A percentile compares a stretch with the other conserved stretches of the same genome.
These are phyloP conservation scores for Conus canariensis DNA, from an alignment of 2,888 invertebrate species.

Conservation along the genomic window DNA sequence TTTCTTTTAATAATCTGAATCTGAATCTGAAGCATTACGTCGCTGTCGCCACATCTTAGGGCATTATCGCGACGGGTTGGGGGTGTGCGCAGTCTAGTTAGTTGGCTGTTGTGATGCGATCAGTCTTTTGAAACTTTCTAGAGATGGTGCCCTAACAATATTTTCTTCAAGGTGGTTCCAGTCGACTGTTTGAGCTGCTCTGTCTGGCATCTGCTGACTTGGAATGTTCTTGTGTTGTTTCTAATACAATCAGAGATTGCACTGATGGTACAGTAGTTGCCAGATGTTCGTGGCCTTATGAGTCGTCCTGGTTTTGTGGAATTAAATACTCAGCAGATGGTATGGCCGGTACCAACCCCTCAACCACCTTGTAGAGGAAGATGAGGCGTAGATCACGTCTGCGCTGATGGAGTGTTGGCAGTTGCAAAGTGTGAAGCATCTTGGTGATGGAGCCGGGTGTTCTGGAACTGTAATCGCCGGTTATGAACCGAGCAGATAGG, in stretches of 20 bases:
- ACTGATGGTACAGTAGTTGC: not conserved
- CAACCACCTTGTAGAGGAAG: no score
- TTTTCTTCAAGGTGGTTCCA: not conserved
- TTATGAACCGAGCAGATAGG: no score
- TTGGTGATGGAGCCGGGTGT: no score
- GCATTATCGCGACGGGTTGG: not conserved
- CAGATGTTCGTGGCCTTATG: not conserved
- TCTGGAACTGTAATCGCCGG: no score
- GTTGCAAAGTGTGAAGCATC: no score
- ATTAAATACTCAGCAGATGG: not conserved
- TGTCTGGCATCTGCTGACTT: constrained; percentile 9
- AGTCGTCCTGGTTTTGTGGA: constrained; percentile 3
- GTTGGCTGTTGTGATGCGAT: not conserved
- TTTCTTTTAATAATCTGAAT: no score
- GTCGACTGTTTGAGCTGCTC: not conserved
- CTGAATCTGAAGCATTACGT: no score
- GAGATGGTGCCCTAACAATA: not conserved
- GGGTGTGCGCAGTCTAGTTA: not conserved
- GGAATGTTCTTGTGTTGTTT: not conserved
- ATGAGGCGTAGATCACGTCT: no score
- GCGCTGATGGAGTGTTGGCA: no score
- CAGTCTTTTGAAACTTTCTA: not conserved
- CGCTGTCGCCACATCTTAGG: not conserved
- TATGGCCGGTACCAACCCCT: no score
- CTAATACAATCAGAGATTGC: not conserved